Conservation (phyloP, 92 coral and sea anemone species). For the Umimayanthus chanpuru region DNA sequence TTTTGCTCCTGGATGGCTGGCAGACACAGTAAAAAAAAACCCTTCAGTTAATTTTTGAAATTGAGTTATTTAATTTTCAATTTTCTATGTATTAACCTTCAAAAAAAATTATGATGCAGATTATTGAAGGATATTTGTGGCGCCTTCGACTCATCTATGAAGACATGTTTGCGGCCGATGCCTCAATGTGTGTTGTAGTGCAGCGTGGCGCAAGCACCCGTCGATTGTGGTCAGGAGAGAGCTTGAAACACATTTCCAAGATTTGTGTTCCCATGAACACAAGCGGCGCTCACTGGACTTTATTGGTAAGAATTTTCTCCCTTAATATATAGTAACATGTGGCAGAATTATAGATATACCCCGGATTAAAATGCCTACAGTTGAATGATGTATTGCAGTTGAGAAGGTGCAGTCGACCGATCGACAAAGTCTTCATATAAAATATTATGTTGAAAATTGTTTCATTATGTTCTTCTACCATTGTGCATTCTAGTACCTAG, state of each 20-base stretch:
- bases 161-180: constrained; percentile 59
- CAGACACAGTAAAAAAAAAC: constrained; percentile 1
- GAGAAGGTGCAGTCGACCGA: too few relatives aligned
- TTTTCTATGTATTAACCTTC: neutral
- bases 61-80: neutral
- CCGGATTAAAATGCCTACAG: too few relatives aligned
- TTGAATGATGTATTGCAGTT: too few relatives aligned
- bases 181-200: constrained; percentile 58
- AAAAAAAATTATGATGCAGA: constrained; percentile 32
- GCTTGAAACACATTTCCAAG: constrained; percentile 44
- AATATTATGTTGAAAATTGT: too few relatives aligned
- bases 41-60: too few relatives aligned
- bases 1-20: constrained; percentile 1
- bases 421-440: too few relatives aligned
- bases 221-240: constrained; percentile 60
- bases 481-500: too few relatives aligned
- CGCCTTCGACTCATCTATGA: constrained; percentile 30
- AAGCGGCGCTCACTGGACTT: constrained; percentile 58
- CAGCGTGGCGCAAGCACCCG: constrained; percentile 56
- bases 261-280: constrained; percentile 65
- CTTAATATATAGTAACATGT: neutral
- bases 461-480: too few relatives aligned
- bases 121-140: constrained; percentile 60
- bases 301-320: constrained; percentile 54
- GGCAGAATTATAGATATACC: too few relatives aligned